phyloP scores from a whole-genome alignment of 2,888 invertebrate genomes.

The Habroteleia sp. region DNA sequence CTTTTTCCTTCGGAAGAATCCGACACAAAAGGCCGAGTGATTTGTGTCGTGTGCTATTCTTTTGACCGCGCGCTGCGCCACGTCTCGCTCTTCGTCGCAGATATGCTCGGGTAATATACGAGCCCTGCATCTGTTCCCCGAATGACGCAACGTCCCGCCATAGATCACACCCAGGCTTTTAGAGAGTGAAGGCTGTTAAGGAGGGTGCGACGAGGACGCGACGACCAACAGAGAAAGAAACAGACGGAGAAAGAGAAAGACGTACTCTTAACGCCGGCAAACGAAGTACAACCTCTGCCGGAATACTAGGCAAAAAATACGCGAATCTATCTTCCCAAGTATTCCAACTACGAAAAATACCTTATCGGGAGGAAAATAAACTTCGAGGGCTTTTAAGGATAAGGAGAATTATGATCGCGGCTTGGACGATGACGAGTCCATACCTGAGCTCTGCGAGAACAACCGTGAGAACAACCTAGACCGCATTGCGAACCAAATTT shows the following conservation, averaged over 20 bases:
- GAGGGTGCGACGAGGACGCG: constrained; percentile 75
- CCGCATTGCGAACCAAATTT: background rate
- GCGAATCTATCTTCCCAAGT: constrained; percentile 45
- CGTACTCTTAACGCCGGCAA: no score
- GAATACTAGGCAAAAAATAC: constrained; percentile 40
- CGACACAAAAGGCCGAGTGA: constrained; percentile 77
- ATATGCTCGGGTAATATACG: constrained; percentile 80
- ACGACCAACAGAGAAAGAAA: constrained; percentile 5
- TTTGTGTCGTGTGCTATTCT: constrained; percentile 79
- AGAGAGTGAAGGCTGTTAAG: constrained; percentile 84
- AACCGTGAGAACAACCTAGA: no score
- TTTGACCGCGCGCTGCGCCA: constrained; percentile 68
- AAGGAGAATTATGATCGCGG: constrained; percentile 50
- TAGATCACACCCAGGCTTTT: constrained; percentile 85
- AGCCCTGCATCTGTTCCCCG: constrained; percentile 81
- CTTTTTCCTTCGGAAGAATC: constrained; percentile 66
- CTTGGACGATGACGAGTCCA: constrained; percentile 34
- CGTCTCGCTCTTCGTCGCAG: constrained; percentile 69
- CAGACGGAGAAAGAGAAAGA: constrained; percentile 25
- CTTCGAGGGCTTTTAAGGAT: constrained; percentile 54
- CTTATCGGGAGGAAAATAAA: constrained; percentile 55
- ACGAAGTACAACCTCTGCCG: constrained; percentile 18
- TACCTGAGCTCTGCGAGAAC: no score
- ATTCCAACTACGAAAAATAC: constrained; percentile 35
- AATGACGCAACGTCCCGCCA: constrained; percentile 86